Conservation (phyloP, 30 jellyfish, hydroid and myxozoan species). For the Aurelia coerulea region DNA sequence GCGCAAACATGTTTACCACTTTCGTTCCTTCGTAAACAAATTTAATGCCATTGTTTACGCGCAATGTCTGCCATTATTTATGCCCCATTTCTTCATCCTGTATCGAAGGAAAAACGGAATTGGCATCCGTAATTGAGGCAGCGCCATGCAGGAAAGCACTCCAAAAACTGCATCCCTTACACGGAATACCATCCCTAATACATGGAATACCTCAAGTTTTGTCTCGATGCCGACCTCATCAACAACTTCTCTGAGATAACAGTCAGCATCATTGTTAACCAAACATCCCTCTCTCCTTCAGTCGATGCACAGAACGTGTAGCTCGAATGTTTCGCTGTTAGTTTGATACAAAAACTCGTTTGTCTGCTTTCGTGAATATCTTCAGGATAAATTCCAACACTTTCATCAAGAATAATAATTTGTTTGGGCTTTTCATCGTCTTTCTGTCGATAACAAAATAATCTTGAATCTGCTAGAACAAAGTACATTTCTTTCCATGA, state of each 20-base stretch:
- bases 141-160: not conserved
- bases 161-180: not conserved
- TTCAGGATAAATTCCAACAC: constrained; percentile 64
- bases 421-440: constrained; percentile 40
- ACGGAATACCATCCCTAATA: not conserved
- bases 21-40: too few relatives aligned
- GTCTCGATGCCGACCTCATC: constrained; percentile 54
- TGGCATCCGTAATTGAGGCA: too few relatives aligned
- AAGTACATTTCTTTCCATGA: constrained; percentile 61
- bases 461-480: constrained; percentile 36
- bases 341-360: constrained; percentile 30
- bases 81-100: too few relatives aligned
- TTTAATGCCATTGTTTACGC: too few relatives aligned
- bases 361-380: constrained; percentile 14
- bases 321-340: constrained; percentile 8
- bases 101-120: too few relatives aligned
- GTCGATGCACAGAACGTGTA: constrained; percentile 35
- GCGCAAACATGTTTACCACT: too few relatives aligned
- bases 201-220: constrained; percentile 43
- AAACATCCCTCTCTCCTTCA: constrained; percentile 51
- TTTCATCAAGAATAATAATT: constrained; percentile 32
- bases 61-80: too few relatives aligned
- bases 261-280: constrained; percentile 61
- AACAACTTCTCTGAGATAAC: constrained; percentile 53
- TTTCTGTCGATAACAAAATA: constrained; percentile 22